Conservation (phyloP, 37 sponge, comb jelly and placozoan genomes). For the Sycon ciliatum region DNA sequence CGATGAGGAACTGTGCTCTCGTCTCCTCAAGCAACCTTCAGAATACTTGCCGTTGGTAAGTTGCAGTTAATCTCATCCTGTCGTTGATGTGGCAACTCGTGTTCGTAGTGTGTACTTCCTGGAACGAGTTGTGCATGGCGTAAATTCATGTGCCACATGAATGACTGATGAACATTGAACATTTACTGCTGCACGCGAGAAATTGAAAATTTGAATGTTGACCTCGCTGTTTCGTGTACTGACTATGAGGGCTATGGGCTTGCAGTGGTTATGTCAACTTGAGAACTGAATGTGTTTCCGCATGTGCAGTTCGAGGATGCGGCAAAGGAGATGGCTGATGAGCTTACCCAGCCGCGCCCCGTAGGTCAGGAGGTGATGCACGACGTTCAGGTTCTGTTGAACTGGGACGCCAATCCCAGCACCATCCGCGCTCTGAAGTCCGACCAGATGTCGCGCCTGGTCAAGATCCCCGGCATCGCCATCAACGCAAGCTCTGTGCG, state of each 20-base stretch:
- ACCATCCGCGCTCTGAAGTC: conserved; percentile 90
- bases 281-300: neutral
- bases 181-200: too few relatives aligned
- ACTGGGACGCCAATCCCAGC: conserved; percentile 54
- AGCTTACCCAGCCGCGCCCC: conserved; percentile 85
- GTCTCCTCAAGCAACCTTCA: conserved; percentile 59
- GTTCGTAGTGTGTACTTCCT: neutral
- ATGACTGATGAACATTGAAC: too few relatives aligned
- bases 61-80: neutral
- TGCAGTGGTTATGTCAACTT: too few relatives aligned
- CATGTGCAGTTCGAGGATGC: conserved; percentile 77
- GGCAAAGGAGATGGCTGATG: conserved; percentile 89
- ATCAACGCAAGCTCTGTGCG: conserved; percentile 83
- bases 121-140: too few relatives aligned
- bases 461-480: conserved; percentile 89
- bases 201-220: too few relatives aligned
- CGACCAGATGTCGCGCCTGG: conserved; percentile 89
- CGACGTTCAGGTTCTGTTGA: conserved; percentile 82
- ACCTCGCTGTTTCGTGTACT: too few relatives aligned
- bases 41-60: conserved; percentile 85
- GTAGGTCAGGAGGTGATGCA: conserved; percentile 73
- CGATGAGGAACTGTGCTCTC: conserved; percentile 69
- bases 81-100: neutral
- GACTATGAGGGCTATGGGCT: too few relatives aligned
- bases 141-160: too few relatives aligned